Conservation (phyloP, 2,888 invertebrate species). For the Bombylius discolor region DNA sequence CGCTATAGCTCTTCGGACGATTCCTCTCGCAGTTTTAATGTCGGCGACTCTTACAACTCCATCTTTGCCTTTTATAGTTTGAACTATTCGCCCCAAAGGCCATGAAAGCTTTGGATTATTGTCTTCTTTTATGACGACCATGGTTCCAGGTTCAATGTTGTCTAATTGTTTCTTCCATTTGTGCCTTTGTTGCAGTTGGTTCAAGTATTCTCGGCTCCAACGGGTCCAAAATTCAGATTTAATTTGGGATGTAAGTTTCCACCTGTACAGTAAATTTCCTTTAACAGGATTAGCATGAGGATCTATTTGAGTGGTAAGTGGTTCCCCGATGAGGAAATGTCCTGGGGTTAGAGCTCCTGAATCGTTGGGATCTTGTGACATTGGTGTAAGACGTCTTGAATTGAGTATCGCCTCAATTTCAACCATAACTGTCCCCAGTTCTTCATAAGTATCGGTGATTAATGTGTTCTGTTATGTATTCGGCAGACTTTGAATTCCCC, state of each 20-base stretch:
- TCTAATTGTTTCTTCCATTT: constrained; percentile 1
- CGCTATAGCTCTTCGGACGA: too few species aligned
- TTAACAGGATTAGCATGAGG: not conserved
- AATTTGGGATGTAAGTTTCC: not conserved
- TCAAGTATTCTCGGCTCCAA: constrained; percentile 8
- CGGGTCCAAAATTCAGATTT: constrained; percentile 7
- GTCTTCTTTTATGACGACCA: constrained; percentile 1
- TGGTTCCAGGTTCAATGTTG: not conserved
- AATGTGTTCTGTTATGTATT: too few species aligned
- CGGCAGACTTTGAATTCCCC: too few species aligned
- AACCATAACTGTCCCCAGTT: constrained; percentile 17
- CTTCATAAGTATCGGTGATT: constrained; percentile 13
- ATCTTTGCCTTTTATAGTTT: too few species aligned
- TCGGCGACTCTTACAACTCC: too few species aligned
- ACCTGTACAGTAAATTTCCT: not conserved
- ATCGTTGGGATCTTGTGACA: constrained; percentile 11
- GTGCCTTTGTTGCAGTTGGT: constrained; percentile 4
- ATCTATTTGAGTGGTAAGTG: not conserved
- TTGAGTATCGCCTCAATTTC: constrained; percentile 20
- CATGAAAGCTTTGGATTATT: not conserved
- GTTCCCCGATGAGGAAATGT: constrained; percentile 6
- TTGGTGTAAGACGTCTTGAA: constrained; percentile 17
- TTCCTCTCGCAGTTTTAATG: too few species aligned
- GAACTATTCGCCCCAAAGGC: too few species aligned
- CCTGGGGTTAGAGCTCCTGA: constrained; percentile 6